Evolutionary conservation across 2,888 invertebrate genomes (phyloP).

Genomic region (Himalopsyche anomala): DNA sequence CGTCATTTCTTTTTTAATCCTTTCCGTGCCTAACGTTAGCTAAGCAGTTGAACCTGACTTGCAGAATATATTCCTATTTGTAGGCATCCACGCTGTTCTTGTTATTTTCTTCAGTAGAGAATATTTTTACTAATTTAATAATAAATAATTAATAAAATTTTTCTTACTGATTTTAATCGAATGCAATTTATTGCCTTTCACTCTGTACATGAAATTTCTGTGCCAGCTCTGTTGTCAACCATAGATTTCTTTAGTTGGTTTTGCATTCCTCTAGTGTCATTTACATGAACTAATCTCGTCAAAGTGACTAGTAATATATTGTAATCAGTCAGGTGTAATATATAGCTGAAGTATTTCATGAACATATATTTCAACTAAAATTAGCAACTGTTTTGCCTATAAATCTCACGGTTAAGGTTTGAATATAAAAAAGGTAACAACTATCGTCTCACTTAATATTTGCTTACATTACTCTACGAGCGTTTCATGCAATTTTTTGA

Average conservation of each 20-base stretch:
- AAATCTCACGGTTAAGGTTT: conserved; percentile 22
- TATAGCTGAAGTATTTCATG: neutral
- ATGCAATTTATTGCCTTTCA: too few species aligned
- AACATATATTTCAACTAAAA: neutral
- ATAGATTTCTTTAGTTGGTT: neutral
- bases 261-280: conserved; percentile 3
- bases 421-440: neutral
- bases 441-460: neutral
- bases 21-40: conserved; percentile 41
- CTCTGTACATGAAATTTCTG: too few species aligned
- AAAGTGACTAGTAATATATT: neutral
- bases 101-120: neutral
- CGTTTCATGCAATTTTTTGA: conserved; percentile 19
- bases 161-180: too few species aligned
- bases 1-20: neutral
- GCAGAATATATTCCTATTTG: neutral
- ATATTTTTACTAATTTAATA: neutral
- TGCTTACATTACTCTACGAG: conserved; percentile 1
- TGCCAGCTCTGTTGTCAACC: neutral
- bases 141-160: too few species aligned
- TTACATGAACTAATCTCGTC: neutral
- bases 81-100: neutral
- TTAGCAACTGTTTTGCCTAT: conserved; percentile 5
- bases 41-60: conserved; percentile 23
- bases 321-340: neutral